Evolutionary conservation across 2,888 invertebrate genomes (phyloP), one percentile per base, ranked within the genome.

Genomic region (Odontocolon sp.): DNA sequence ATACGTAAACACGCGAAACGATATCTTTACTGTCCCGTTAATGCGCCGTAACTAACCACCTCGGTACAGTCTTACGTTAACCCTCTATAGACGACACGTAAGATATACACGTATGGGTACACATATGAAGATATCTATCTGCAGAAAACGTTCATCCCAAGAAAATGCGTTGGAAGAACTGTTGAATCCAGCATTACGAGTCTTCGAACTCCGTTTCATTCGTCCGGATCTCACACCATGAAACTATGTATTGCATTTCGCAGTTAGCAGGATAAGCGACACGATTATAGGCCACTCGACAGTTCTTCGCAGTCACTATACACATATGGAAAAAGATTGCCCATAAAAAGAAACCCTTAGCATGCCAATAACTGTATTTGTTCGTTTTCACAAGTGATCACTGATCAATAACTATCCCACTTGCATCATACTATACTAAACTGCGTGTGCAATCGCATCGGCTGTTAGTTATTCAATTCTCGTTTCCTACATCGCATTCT

Each of bases 21-120:
- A 77, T 72, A 77, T 77, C 72, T 77, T 77, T 59, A 77, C 63
- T 64, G 68, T 72, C 68, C 71, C 68, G 52, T 77, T 77, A 64
- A 77, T 52, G 57, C 68, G 50, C 72, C 45, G 68, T 77, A 77
- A 77, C 77, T 72, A 64, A 68, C 64, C 77, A 42, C 63, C 57
- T 52, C 56, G 57, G 42, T 64, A 50, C 42, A 72, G 56, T 61
- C 26, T 54, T 56, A 61, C 38, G 31, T 14, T n/a, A 54, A 31
- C 31, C 36, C 14, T n/a, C 59, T 47, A 47, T 42, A 26, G 31
- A 61, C 3, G 42, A 18, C 14, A 11, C 16, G 40, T 16, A 40
- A 42, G 8, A 11, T 16, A 56, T 47, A 38, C 14, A 14, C 14
- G 16, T 40, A 40, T n/a, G n/a, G n/a, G n/a, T n/a, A n/a, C n/a